Conservation (phyloP, 2,888 invertebrate species). For the Smittia sp. region DNA sequence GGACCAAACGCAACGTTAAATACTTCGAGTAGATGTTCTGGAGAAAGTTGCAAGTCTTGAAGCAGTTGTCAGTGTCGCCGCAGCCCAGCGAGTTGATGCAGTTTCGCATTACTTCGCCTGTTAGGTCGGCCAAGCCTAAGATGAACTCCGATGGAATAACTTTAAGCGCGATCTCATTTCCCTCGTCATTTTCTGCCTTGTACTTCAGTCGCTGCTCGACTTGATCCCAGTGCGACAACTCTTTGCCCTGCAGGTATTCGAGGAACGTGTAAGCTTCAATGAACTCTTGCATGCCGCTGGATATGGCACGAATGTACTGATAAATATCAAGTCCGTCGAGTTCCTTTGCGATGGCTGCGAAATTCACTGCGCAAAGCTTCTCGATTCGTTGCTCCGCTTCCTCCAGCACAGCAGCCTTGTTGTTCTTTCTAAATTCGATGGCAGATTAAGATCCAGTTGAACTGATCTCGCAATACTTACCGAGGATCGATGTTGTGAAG, state of each 20-base stretch:
- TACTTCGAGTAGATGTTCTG: constrained; percentile 25
- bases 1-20: background rate
- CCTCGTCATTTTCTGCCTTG: constrained; percentile 41
- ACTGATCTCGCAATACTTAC: constrained; percentile 42
- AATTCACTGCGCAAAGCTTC: constrained; percentile 57
- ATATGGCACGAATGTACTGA: constrained; percentile 66
- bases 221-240: constrained; percentile 61
- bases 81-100: constrained; percentile 78
- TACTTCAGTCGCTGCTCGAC: constrained; percentile 59
- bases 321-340: constrained; percentile 68
- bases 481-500: constrained; percentile 66
- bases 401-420: constrained; percentile 56
- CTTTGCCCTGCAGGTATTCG: constrained; percentile 62
- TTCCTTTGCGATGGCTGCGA: constrained; percentile 70
- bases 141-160: constrained; percentile 56
- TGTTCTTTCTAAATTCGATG: constrained; percentile 55
- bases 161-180: background rate
- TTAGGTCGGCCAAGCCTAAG: constrained; percentile 80
- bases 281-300: constrained; percentile 71
- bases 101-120: constrained; percentile 79
- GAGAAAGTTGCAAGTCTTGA: constrained; percentile 58
- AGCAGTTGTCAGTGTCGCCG: constrained; percentile 71
- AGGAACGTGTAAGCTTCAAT: constrained; percentile 81
- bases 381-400: constrained; percentile 68
- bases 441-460: background rate